Conservation (phyloP, 2,113 vertebrate genomes). For the Daubentonia madagascariensis region DNA sequence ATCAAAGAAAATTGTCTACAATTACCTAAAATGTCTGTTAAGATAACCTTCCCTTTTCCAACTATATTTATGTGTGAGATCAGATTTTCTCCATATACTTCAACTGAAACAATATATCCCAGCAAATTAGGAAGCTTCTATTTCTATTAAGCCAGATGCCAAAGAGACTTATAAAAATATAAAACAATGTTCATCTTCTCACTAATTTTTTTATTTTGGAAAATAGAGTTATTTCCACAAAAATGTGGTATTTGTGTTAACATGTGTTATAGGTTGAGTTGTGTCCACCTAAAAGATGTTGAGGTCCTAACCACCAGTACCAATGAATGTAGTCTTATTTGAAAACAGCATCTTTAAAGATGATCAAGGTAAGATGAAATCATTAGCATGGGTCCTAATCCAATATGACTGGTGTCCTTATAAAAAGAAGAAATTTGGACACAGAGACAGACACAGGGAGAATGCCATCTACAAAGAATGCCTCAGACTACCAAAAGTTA, state of each 20-base stretch:
- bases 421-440: not conserved
- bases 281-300: not conserved
- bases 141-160: not conserved
- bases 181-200: not conserved
- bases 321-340: not conserved
- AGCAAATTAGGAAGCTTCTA: not conserved
- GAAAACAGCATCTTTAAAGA: not conserved
- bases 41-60: not conserved
- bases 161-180: constrained; percentile 12
- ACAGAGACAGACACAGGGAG: not conserved
- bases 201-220: not conserved
- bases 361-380: not conserved
- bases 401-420: not conserved
- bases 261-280: not conserved
- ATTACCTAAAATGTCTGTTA: not conserved
- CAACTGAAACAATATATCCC: not conserved
- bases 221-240: not conserved
- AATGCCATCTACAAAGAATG: not conserved
- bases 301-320: not conserved
- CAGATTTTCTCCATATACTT: not conserved
- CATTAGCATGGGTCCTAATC: not conserved
- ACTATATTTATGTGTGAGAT: not conserved
- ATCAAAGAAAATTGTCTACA: not conserved
- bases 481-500: not conserved
- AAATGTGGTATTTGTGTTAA: not conserved